Conservation (phyloP, 2,113 vertebrate species). For the Rallus limicola region DNA sequence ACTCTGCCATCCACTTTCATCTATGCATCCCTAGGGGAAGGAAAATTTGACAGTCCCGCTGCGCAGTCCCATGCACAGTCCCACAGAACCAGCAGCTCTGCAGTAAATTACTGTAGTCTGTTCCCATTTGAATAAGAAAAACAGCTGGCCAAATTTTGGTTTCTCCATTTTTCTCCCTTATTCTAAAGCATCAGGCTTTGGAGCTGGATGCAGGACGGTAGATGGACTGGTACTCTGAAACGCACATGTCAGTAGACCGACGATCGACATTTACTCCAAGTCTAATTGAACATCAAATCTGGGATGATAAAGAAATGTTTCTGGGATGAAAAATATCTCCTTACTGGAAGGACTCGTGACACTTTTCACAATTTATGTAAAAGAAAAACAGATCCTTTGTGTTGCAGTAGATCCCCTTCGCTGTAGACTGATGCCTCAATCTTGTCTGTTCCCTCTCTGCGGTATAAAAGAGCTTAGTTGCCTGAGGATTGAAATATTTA, state of each 20-base stretch:
- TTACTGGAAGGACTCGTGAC: background rate
- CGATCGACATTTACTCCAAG: background rate
- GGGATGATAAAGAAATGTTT: background rate
- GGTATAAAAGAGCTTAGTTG: constrained; percentile 14
- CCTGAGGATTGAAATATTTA: constrained; percentile 54
- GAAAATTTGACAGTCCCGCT: background rate
- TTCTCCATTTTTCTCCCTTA: background rate
- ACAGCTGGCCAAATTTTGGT: background rate
- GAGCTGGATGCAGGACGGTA: background rate
- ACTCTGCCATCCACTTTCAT: background rate
- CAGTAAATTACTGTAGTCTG: background rate
- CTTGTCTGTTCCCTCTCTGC: background rate
- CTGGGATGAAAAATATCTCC: background rate
- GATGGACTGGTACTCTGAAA: background rate
- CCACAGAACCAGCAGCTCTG: background rate
- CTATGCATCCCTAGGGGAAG: background rate
- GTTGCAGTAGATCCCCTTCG: background rate
- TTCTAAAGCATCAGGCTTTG: background rate
- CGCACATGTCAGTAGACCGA: background rate
- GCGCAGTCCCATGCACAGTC: background rate
- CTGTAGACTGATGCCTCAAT: background rate
- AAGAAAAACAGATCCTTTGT: background rate
- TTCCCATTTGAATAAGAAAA: background rate
- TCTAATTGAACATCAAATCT: background rate
- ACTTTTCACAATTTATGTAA: background rate